A percentile compares a stretch with the other conserved stretches of the same genome.
These are phyloP conservation scores for Prinia subflava DNA, from an alignment of 2,113 vertebrate species.

Conservation along the genomic window DNA sequence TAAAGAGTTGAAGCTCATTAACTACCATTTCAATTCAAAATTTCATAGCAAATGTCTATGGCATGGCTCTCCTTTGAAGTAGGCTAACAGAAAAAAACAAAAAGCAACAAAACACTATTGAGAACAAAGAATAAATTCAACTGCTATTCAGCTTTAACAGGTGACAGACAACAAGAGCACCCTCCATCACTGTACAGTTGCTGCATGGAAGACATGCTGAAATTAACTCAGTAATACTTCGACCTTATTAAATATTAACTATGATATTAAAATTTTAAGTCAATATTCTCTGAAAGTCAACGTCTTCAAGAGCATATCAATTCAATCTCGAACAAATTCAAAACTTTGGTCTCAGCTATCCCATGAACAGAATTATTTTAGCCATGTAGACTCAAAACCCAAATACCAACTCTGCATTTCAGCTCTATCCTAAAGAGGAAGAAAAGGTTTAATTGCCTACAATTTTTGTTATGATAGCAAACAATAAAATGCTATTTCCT, in stretches of 20 bases:
- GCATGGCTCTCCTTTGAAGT: not conserved
- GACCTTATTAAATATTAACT: not conserved
- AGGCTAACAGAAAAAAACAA: not conserved
- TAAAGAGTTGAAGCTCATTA: not conserved
- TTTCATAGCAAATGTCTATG: not conserved
- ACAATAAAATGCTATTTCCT: not conserved
- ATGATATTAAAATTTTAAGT: not conserved
- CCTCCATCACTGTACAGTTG: not conserved
- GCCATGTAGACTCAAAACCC: not conserved
- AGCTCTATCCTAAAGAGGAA: not conserved
- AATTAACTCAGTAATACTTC: not conserved
- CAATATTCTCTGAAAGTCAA: not conserved
- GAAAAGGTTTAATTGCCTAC: not conserved
- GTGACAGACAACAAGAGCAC: not conserved
- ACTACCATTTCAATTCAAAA: not conserved
- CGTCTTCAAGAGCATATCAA: not conserved
- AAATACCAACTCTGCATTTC: not conserved
- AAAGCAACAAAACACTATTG: accelerated
- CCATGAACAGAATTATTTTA: not conserved
- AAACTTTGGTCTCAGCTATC: not conserved
- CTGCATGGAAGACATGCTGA: not conserved
- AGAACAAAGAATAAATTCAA: not conserved
- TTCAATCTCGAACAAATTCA: not conserved
- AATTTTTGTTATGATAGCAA: not conserved
- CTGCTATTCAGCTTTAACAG: not conserved